Conservation (phyloP, 1,140 invertebrate species). For the Lordiphosa clarofinis region DNA sequence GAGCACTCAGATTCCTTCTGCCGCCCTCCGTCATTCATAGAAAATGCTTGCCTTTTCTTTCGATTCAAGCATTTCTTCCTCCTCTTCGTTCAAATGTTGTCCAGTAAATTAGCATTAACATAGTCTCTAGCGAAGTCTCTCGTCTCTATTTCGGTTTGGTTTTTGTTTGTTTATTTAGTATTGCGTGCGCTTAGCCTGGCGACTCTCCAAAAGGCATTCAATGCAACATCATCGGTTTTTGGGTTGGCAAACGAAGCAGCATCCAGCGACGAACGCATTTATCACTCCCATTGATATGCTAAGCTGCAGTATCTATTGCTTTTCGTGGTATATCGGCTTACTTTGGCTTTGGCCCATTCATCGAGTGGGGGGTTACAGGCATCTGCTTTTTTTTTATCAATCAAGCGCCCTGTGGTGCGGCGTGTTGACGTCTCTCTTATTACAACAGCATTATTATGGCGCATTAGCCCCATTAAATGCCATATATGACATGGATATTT, state of each 20-base stretch:
- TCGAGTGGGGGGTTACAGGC: not conserved
- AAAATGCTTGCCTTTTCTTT: conserved; percentile 22
- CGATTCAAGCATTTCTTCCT: conserved; percentile 12
- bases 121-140: conserved; percentile 33
- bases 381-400: conserved; percentile 54
- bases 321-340: conserved; percentile 37
- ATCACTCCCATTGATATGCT: conserved; percentile 52
- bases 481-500: conserved; percentile 51
- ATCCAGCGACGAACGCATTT: conserved; percentile 35
- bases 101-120: conserved; percentile 74
- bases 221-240: conserved; percentile 17
- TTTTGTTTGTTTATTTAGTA: conserved; percentile 19
- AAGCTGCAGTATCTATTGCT: conserved; percentile 40
- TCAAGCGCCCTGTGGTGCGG: conserved; percentile 66
- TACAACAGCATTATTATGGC: conserved; percentile 71
- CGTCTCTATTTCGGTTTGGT: conserved; percentile 32
- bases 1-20: not conserved
- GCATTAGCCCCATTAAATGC: conserved; percentile 67
- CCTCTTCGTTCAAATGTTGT: conserved; percentile 32
- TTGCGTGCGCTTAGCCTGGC: conserved; percentile 43
- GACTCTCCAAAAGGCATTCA: conserved; percentile 14
- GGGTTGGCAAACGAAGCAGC: not conserved
- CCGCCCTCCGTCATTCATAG: conserved; percentile 47
- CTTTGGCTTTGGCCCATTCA: conserved; percentile 1
- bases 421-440: conserved; percentile 76